phyloP scores from a whole-genome alignment of 1,140 invertebrate genomes.

The Meloidogyne hapla region DNA sequence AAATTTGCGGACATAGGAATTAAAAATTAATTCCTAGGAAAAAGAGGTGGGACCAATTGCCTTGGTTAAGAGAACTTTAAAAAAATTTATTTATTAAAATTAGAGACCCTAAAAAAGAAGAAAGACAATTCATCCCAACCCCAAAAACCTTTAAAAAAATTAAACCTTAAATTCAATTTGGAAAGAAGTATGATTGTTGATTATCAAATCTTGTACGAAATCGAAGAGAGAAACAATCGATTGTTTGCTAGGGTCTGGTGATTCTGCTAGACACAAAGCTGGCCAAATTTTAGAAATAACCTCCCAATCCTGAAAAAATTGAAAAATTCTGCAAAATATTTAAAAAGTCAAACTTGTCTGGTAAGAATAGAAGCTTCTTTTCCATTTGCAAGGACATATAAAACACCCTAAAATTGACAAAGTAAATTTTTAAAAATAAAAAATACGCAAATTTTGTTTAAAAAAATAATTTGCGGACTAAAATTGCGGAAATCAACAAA shows the following conservation, averaged over 20 bases:
- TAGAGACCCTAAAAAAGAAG: too few relatives aligned
- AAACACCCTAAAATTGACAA: constrained; percentile 70
- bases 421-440: constrained; percentile 15
- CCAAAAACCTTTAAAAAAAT: not conserved
- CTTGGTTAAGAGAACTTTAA: too few relatives aligned
- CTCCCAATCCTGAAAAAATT: constrained; percentile 72
- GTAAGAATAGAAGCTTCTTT: constrained; percentile 71
- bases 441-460: not conserved
- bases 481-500: not conserved
- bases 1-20: too few relatives aligned
- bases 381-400: constrained; percentile 76
- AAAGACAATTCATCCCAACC: too few relatives aligned
- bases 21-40: too few relatives aligned
- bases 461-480: too few relatives aligned
- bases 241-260: constrained; percentile 70
- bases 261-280: constrained; percentile 57
- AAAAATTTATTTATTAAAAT: too few relatives aligned
- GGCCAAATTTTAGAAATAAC: constrained; percentile 75
- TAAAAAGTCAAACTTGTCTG: constrained; percentile 66
- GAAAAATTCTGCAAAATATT: not conserved
- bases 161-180: constrained; percentile 63
- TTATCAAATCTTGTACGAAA: constrained; percentile 66
- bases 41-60: too few relatives aligned
- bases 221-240: constrained; percentile 78
- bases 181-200: constrained; percentile 67